Evolutionary conservation across 2,113 vertebrate species (phyloP), one percentile per base, ranked within the genome.

Genomic region (Neomonachus schauinslandi): DNA sequence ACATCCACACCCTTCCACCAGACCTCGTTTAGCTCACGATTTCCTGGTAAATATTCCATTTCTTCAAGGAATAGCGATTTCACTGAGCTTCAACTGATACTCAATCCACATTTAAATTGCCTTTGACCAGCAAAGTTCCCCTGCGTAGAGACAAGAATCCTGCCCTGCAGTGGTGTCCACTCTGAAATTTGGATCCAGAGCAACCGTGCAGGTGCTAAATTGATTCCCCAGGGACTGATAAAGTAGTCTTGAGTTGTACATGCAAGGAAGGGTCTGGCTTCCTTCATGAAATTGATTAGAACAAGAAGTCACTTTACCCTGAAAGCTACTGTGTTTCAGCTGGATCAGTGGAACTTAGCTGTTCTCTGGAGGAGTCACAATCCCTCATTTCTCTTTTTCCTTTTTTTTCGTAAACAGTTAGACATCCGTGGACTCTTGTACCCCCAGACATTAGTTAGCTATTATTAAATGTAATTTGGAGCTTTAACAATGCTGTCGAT

Each of bases 381-480:
- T 57, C 69, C 71, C 51, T 94, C 18, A 16, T 94, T 91, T 95
- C 61, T 95, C 76, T 71, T 97, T 96, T 81, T 95, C 36, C 55
- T 49, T 85, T 82, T 46, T 46, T 59, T 83, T 91, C 63, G 71
- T 97, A 97, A 97, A 49, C 85, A 97, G 71, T 88, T 81, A 98
- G 96, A 97, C 93, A 97, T 97, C 79, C 74, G 7, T 33, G 71
- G 97, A 82, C 65, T 4, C 9, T 85, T 22, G 33, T 85, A 59
- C 80, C 97, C 95, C 96, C 91, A 98, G 95, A 97, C 89, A 69
- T 97, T 74, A 95, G 97, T 97, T 90, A 98, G 86, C 83, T 95
- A 98, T 96, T 97, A 98, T 98, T 98, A 98, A 97, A 65, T 96
- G 71, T 97, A 98, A 98, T 98, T 98, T 98, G 94, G 95, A 98